These are phyloP conservation scores for Coreius guichenoti DNA, from an alignment of 2,797 vertebrate species.

Conservation along the genomic window DNA sequence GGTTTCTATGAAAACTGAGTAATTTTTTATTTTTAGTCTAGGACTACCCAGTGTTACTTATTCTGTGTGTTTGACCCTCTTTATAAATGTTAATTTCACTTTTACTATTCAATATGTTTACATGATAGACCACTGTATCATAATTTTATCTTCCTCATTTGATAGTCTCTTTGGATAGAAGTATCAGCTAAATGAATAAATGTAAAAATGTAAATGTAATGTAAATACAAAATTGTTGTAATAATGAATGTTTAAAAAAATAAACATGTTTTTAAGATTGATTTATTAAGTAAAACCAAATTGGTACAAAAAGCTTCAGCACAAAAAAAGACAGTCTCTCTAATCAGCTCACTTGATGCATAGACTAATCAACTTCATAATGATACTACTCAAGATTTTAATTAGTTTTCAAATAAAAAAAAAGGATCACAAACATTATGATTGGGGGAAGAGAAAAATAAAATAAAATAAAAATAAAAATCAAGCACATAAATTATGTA, in stretches of 20 bases:
- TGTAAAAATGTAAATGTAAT: constrained; percentile 4
- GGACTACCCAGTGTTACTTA: constrained; percentile 17
- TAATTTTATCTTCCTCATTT: background rate
- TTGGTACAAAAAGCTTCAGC: constrained; percentile 61
- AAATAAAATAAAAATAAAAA: background rate
- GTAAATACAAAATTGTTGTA: constrained; percentile 1
- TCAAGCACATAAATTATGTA: constrained; percentile 36
- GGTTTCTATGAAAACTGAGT: constrained; percentile 22
- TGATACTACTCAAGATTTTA: constrained; percentile 50
- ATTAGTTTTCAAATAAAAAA: constrained; percentile 27
- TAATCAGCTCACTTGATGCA: constrained; percentile 61
- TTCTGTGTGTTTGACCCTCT: constrained; percentile 2
- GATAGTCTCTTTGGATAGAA: background rate
- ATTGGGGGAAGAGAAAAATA: background rate
- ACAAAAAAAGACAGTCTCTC: constrained; percentile 56
- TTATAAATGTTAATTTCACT: constrained; percentile 15
- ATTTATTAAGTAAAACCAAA: constrained; percentile 62
- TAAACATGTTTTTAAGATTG: constrained; percentile 46
- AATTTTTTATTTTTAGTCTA: background rate
- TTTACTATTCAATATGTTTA: background rate
- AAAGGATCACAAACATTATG: background rate
- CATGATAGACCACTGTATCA: background rate
- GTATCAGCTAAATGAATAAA: background rate
- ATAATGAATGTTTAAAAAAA: constrained; percentile 9
- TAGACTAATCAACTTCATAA: constrained; percentile 59